A percentile compares a stretch with the other conserved stretches of the same genome.
These are phyloP conservation scores for Ectemnius lituratus DNA, from an alignment of 2,888 invertebrate species.

Conservation along the genomic window DNA sequence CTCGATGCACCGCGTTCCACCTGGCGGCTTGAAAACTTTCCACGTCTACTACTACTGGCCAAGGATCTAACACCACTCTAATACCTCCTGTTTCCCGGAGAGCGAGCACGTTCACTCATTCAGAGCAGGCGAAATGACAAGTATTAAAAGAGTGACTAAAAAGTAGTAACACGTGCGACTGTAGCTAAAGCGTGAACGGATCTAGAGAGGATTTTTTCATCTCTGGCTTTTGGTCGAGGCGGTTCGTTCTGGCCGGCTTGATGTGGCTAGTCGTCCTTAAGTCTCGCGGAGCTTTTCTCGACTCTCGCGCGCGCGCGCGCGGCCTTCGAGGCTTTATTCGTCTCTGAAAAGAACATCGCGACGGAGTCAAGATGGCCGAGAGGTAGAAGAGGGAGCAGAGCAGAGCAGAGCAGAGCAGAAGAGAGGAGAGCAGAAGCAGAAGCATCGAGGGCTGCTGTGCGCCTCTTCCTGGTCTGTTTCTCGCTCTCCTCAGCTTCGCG, in stretches of 20 bases:
- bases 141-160: no score
- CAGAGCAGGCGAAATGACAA: no score
- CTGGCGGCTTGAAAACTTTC: background rate
- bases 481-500: conserved; percentile 3
- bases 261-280: conserved; percentile 44
- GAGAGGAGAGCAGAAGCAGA: conserved; percentile 54
- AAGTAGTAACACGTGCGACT: background rate
- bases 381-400: conserved; percentile 61
- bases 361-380: conserved; percentile 73
- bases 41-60: no score
- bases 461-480: conserved; percentile 7
- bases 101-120: background rate
- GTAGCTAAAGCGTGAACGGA: background rate
- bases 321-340: conserved; percentile 65
- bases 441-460: conserved; percentile 24
- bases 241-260: conserved; percentile 42
- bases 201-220: background rate
- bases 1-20: background rate
- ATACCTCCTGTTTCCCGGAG: background rate
- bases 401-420: conserved; percentile 37
- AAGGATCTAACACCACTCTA: background rate
- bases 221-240: conserved; percentile 20
- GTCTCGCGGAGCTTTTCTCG: conserved; percentile 59
- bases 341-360: conserved; percentile 75
- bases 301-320: conserved; percentile 13